Base-by-base conservation (phyloP, 2,888 invertebrate genomes). In the Patella pellucida region DNA sequence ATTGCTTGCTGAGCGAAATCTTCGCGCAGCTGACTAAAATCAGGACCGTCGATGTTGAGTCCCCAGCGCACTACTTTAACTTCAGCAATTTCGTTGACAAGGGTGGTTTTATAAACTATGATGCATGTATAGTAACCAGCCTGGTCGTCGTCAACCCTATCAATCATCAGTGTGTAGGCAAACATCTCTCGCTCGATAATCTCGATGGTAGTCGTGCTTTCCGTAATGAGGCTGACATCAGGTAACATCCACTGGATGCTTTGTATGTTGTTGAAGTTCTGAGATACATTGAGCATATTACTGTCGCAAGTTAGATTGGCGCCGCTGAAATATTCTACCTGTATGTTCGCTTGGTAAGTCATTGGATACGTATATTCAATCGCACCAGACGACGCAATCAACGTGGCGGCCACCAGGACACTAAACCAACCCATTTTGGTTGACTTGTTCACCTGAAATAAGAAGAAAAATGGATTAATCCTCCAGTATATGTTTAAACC, bases 41-140 rank as follows among this genome's bases (percentile, higher is more conserved):
- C 83, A 1, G 87, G 80, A 4, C 87, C 87, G 51, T 86, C 81
- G 0, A 85, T 74, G 73, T 87, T 87, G 7, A 87, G 52, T 5
- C 86, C 85, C 72, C 83, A 82, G 9, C 78, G 78, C 3, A 84
- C 78, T 11, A 78, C 77, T 1, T 75, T 41, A 3, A 86, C 62
- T 62, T 23, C 23, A 11, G 62, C 19, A 19, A 2, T n/a, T 23
- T 23, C 23, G n/a, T 52, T 70, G 11, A 62, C 72, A 3, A 19
- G 52, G 50, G 23, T 16, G 16, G 69, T 23, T 2, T 52, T 67
- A 69, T 71, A 75, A 5, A 81, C 56, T n/a, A 79, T 72, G 3
- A 82, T 73, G 56, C 82, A 82, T 1, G 71, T 74, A 71, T 80
- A 82, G 70, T 78, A 79, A 23, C 82, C 82, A 68, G 80, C 81